phyloP scores from a whole-genome alignment of 2,113 vertebrate genomes.

The Pungitius pungitius region DNA sequence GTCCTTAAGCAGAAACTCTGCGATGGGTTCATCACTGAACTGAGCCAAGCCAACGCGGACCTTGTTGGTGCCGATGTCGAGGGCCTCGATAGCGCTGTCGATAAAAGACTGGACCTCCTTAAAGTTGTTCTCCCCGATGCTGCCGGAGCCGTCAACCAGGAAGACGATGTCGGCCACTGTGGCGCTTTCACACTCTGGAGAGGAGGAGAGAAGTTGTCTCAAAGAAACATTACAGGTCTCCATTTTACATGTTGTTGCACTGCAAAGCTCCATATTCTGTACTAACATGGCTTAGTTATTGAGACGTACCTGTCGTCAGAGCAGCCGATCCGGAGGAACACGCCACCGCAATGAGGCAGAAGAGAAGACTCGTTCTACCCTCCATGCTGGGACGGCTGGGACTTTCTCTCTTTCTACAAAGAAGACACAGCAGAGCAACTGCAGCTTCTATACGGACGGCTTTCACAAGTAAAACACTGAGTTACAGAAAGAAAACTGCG shows the following conservation, averaged over 20 bases:
- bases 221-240: neutral
- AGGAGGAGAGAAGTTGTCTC: conserved; percentile 21
- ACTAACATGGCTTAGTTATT: neutral
- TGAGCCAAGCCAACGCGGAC: conserved; percentile 82
- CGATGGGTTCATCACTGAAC: conserved; percentile 73
- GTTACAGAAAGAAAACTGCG: too few species aligned
- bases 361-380: conserved; percentile 43
- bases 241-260: neutral
- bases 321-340: conserved; percentile 50
- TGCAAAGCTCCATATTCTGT: too few species aligned
- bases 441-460: neutral
- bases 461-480: too few species aligned
- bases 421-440: conserved; percentile 16
- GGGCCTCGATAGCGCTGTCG: conserved; percentile 65
- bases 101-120: conserved; percentile 79
- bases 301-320: conserved; percentile 64
- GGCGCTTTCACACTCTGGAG: conserved; percentile 79
- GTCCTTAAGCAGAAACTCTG: conserved; percentile 81
- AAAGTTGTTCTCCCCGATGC: conserved; percentile 78
- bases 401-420: conserved; percentile 34
- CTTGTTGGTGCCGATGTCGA: conserved; percentile 78
- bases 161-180: conserved; percentile 84
- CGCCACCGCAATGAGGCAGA: conserved; percentile 39
- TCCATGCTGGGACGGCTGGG: conserved; percentile 45
- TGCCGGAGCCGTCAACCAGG: conserved; percentile 83